These are phyloP conservation scores for Orussus abietinus DNA, from an alignment of 1,140 invertebrate species.

Conservation along the genomic window DNA sequence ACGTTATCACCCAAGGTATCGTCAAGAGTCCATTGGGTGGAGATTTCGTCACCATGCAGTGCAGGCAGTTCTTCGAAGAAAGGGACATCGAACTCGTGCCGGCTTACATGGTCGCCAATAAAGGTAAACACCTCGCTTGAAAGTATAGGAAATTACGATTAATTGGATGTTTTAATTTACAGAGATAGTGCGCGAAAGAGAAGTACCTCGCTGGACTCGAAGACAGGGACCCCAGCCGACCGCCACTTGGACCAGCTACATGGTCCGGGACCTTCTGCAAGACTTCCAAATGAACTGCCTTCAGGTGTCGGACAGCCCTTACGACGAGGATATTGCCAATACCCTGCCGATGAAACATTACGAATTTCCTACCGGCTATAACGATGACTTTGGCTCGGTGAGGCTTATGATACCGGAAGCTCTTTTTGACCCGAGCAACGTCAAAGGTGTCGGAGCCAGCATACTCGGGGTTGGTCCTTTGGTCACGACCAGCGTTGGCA, in stretches of 20 bases:
- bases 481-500: slow-evolving; percentile 83
- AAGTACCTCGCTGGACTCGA: slow-evolving; percentile 75
- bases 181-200: slow-evolving; percentile 81
- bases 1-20: slow-evolving; percentile 85
- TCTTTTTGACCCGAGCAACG: slow-evolving; percentile 75
- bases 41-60: slow-evolving; percentile 86
- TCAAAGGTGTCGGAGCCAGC: slow-evolving; percentile 54
- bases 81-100: slow-evolving; percentile 84
- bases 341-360: slow-evolving; percentile 83
- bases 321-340: slow-evolving; percentile 76
- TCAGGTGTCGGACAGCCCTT: slow-evolving; percentile 80
- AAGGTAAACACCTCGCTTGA: slow-evolving; percentile 54
- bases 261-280: slow-evolving; percentile 76
- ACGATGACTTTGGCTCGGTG: slow-evolving; percentile 86
- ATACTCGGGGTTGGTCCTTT: slow-evolving; percentile 69
- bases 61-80: slow-evolving; percentile 72
- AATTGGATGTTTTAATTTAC: slow-evolving; percentile 3
- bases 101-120: slow-evolving; percentile 71
- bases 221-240: slow-evolving; percentile 80
- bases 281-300: slow-evolving; percentile 80
- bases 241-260: slow-evolving; percentile 83
- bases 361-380: slow-evolving; percentile 92
- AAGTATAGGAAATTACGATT: neutral
- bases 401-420: slow-evolving; percentile 86
- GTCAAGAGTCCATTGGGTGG: slow-evolving; percentile 89